Percentiles rank a stretch among this genome's conserved stretches.
These are phyloP conservation scores for Pseudomyrmex pallidus DNA, from an alignment of 1,140 invertebrate genomes.

Conservation along the genomic window DNA sequence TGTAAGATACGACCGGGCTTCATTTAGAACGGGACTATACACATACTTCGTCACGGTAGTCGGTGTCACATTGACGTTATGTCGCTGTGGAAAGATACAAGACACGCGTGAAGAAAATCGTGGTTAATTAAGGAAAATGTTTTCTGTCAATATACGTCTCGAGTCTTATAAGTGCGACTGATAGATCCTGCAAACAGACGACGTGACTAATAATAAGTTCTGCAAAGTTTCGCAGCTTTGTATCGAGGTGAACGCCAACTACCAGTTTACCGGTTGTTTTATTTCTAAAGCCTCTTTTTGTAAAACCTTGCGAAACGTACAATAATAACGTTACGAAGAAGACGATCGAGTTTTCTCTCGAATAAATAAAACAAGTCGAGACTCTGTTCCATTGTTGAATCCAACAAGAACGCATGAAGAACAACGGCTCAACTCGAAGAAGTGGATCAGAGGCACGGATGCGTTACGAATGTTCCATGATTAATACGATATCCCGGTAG, in stretches of 20 bases:
- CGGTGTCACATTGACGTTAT: neutral
- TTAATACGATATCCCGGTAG: conserved; percentile 30
- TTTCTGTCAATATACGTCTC: neutral
- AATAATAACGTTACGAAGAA: too few relatives aligned
- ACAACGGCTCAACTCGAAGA: conserved; percentile 3
- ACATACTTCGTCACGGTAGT: neutral
- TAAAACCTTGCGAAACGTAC: too few relatives aligned
- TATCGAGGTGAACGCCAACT: neutral
- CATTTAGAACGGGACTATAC: neutral
- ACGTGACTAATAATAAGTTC: neutral
- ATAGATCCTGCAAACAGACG: neutral
- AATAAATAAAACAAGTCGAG: neutral
- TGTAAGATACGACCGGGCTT: neutral
- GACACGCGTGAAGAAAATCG: neutral
- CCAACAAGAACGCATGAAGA: neutral
- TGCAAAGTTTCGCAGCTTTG: neutral
- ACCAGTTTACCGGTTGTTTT: too few relatives aligned
- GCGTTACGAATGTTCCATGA: conserved; percentile 39
- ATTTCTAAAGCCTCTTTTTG: too few relatives aligned
- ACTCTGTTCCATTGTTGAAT: neutral
- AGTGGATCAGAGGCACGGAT: conserved; percentile 49
- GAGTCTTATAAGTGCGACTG: neutral
- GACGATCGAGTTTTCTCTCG: too few relatives aligned
- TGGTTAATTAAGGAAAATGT: neutral
- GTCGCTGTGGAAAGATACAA: neutral